Percentiles rank a stretch among this genome's conserved stretches.
These are phyloP conservation scores for Erythrocebus patas DNA, from an alignment of 2,113 vertebrate species.

Conservation along the genomic window DNA sequence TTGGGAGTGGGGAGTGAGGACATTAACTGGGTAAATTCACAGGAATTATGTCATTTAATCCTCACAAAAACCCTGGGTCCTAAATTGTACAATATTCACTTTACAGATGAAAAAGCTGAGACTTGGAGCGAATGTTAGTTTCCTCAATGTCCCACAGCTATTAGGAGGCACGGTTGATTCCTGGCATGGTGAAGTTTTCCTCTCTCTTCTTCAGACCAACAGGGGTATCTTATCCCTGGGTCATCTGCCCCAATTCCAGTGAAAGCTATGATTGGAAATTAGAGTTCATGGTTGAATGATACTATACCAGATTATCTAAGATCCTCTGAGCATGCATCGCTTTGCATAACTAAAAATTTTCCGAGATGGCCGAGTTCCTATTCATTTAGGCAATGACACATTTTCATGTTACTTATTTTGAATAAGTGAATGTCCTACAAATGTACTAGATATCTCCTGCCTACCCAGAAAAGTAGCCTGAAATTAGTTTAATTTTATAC, in stretches of 20 bases:
- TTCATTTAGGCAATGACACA: not conserved
- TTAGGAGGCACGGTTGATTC: not conserved
- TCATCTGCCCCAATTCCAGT: not conserved
- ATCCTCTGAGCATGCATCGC: not conserved
- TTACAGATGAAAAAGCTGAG: not conserved
- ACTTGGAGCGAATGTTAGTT: not conserved
- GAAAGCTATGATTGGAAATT: not conserved
- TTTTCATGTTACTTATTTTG: not conserved
- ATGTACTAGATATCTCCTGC: not conserved
- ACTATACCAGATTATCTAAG: not conserved
- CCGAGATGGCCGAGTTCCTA: not conserved
- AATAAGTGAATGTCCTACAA: not conserved
- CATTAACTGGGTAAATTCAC: not conserved
- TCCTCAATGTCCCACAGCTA: not conserved
- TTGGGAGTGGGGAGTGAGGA: accelerated
- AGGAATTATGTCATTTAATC: not conserved
- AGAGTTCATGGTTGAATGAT: not conserved
- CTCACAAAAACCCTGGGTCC: not conserved
- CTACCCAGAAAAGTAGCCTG: not conserved
- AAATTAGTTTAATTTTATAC: not conserved
- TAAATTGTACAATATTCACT: not conserved
- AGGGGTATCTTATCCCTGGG: not conserved
- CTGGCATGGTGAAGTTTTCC: not conserved
- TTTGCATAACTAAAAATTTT: not conserved
- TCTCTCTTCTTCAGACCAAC: not conserved